Conservation (phyloP, 2,113 vertebrate species). For the Brachyhypopomus occidentalis region DNA sequence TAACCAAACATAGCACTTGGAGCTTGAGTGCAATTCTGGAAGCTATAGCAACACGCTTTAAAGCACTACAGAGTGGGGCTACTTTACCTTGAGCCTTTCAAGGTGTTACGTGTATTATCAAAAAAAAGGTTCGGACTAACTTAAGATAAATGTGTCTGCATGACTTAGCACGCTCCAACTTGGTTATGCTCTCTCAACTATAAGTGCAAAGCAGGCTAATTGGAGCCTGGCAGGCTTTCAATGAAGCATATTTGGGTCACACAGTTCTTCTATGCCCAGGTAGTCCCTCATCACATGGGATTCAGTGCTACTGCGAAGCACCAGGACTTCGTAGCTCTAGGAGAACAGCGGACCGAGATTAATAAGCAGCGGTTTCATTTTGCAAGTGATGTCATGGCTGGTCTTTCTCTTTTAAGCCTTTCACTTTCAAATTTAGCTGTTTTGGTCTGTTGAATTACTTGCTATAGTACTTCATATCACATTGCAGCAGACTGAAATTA, state of each 20-base stretch:
- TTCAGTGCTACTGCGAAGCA: constrained; percentile 5
- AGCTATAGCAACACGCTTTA: no score
- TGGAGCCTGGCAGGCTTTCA: constrained; percentile 23
- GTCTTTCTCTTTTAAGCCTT: background rate
- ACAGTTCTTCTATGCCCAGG: constrained; percentile 41
- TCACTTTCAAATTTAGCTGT: background rate
- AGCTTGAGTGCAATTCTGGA: no score
- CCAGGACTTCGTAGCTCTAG: constrained; percentile 36
- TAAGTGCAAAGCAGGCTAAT: constrained; percentile 33
- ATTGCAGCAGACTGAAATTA: background rate
- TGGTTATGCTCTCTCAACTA: constrained; percentile 48
- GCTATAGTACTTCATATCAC: background rate
- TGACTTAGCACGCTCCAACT: constrained; percentile 45
- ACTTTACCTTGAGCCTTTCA: background rate
- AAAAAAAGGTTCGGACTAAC: constrained; percentile 4
- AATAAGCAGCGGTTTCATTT: constrained; percentile 20
- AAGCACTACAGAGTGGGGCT: constrained; percentile 25
- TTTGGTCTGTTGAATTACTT: constrained; percentile 21
- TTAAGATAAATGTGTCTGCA: constrained; percentile 42
- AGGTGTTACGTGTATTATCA: constrained; percentile 35
- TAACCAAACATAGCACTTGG: no score
- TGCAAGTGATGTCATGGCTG: background rate
- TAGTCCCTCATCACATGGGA: constrained; percentile 34
- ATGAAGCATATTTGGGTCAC: constrained; percentile 53
- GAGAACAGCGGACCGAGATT: constrained; percentile 12